phyloP scores from a whole-genome alignment of 2,888 invertebrate genomes.

The Drosophila mercatorum region DNA sequence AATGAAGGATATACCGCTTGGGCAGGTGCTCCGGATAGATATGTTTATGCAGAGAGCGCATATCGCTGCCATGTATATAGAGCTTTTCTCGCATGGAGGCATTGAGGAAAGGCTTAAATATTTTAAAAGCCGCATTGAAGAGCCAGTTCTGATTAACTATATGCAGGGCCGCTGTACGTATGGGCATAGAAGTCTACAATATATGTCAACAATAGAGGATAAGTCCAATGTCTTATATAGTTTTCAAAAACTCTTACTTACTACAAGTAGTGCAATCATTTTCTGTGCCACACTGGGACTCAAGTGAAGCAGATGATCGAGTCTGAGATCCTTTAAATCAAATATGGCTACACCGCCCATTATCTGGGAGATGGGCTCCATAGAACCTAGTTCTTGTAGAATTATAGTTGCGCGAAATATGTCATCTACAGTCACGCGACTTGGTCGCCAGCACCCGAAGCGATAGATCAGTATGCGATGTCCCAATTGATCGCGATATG shows the following conservation, averaged over 20 bases:
- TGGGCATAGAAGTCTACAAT: conserved; percentile 89
- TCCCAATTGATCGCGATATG: conserved; percentile 91
- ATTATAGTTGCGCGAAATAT: conserved; percentile 90
- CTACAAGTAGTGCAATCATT: conserved; percentile 89
- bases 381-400: conserved; percentile 89
- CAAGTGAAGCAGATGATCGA: conserved; percentile 90
- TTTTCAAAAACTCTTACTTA: conserved; percentile 83
- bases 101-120: conserved; percentile 91
- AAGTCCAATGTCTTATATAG: not conserved
- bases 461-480: conserved; percentile 89
- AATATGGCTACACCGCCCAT: conserved; percentile 91
- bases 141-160: conserved; percentile 93
- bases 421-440: conserved; percentile 88
- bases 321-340: conserved; percentile 89
- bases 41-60: conserved; percentile 90
- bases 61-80: conserved; percentile 88
- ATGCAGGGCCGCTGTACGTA: conserved; percentile 90
- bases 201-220: conserved; percentile 3
- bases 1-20: conserved; percentile 83
- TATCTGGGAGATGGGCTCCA: conserved; percentile 91
- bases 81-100: conserved; percentile 88
- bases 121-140: conserved; percentile 91
- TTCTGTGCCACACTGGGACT: conserved; percentile 89
- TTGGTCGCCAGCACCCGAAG: conserved; percentile 91
- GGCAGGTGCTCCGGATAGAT: conserved; percentile 90